These are phyloP conservation scores for Zygogramma bicolorata DNA, from an alignment of 2,888 invertebrate species.

Conservation along the genomic window DNA sequence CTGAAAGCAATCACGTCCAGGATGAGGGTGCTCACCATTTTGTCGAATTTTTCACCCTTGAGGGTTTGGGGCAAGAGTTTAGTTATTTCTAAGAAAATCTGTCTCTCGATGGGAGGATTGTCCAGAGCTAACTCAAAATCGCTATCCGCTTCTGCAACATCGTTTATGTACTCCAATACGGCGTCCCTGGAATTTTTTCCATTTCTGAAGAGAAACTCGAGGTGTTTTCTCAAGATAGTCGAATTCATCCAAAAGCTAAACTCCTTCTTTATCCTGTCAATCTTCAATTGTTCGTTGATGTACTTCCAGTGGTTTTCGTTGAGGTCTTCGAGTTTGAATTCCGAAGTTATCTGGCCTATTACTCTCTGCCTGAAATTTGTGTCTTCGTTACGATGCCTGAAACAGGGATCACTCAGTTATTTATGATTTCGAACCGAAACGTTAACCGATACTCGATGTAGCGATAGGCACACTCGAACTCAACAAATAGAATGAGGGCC, in stretches of 20 bases:
- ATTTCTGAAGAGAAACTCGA: slow-evolving; percentile 42
- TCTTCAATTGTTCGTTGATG: slow-evolving; percentile 42
- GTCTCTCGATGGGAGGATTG: slow-evolving; percentile 9
- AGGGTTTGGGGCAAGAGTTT: slow-evolving; percentile 11
- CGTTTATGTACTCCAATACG: slow-evolving; percentile 32
- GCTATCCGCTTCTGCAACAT: not conserved
- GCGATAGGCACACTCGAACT: too few relatives aligned
- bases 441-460: too few relatives aligned
- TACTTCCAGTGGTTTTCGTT: slow-evolving; percentile 48
- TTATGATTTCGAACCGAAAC: too few relatives aligned
- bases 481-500: too few relatives aligned
- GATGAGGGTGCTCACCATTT: not conserved
- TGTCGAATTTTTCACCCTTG: not conserved
- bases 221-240: slow-evolving; percentile 28
- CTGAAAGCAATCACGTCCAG: slow-evolving; percentile 18
- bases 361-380: slow-evolving; percentile 19
- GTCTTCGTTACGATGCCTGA: slow-evolving; percentile 49
- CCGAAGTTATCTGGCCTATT: slow-evolving; percentile 8
- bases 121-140: slow-evolving; percentile 10
- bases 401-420: too few relatives aligned
- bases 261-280: slow-evolving; percentile 33
- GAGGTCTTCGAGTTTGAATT: slow-evolving; percentile 29
- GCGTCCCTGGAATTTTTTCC: slow-evolving; percentile 30
- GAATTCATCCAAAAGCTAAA: slow-evolving; percentile 7
- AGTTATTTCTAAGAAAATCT: slow-evolving; percentile 26